Evolutionary conservation across 2,113 vertebrate species (phyloP).

Genomic region (Colossoma macropomum): DNA sequence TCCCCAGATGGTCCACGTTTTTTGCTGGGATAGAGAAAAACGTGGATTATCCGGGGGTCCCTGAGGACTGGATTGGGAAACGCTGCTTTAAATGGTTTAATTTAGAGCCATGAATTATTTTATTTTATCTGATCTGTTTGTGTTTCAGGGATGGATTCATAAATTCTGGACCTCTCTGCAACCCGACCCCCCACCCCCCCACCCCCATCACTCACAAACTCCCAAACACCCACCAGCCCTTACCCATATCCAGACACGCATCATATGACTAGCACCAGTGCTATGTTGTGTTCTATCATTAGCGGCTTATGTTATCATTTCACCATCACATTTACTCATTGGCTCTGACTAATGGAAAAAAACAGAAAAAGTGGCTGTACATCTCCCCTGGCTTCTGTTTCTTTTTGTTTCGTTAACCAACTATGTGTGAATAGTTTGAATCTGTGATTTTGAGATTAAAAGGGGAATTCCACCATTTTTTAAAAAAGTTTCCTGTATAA

Average conservation of each 20-base stretch:
- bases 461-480: no score
- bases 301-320: background rate
- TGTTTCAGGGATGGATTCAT: background rate
- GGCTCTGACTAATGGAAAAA: no score
- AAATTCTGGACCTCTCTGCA: background rate
- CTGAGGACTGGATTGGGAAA: background rate
- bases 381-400: no score
- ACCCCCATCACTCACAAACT: background rate
- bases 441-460: no score
- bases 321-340: no score
- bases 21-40: background rate
- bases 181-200: no score
- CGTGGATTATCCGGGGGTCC: background rate
- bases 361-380: no score
- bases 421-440: no score
- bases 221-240: background rate
- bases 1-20: background rate
- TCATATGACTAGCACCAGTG: background rate
- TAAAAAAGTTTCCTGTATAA: no score
- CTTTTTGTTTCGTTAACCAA: no score
- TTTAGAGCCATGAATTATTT: constrained; percentile 1
- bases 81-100: background rate
- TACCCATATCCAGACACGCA: background rate
- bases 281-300: background rate
- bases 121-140: background rate